phyloP scores from a whole-genome alignment of 2,113 vertebrate species.

The Plecturocebus donacophilus region DNA sequence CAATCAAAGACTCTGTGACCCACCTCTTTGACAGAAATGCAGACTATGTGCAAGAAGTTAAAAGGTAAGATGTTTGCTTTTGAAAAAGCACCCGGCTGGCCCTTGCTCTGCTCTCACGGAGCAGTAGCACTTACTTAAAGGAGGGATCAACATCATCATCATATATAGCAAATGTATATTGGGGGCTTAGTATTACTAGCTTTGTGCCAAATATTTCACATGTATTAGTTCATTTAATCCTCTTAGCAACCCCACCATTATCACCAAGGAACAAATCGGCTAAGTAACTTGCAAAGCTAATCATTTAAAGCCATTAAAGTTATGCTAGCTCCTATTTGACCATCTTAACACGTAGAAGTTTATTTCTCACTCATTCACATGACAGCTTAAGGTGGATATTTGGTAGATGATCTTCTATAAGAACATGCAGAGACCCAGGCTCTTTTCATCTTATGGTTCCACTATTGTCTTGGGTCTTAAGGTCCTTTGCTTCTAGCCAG shows the following conservation, averaged over 20 bases:
- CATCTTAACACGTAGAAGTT: neutral
- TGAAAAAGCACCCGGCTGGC: fast-evolving
- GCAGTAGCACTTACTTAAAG: neutral
- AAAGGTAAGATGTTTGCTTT: constrained; percentile 89
- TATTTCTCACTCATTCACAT: neutral
- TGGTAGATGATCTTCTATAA: neutral
- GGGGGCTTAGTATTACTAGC: neutral
- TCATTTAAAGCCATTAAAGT: neutral
- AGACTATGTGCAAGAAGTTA: constrained; percentile 97
- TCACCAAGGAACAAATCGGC: neutral
- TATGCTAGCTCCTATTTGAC: neutral
- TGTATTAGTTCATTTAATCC: neutral
- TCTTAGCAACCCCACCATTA: neutral
- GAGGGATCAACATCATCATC: too few species aligned
- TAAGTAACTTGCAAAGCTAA: neutral
- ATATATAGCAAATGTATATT: neutral
- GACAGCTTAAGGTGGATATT: neutral
- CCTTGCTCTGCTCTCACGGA: neutral
- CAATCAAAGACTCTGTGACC: constrained; percentile 95
- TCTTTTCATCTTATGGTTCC: neutral
- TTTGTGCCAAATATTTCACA: neutral
- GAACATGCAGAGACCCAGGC: neutral
- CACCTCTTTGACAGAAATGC: constrained; percentile 97
- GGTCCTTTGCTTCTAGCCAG: neutral
- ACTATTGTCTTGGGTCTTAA: neutral